Base-by-base conservation (phyloP, 2,888 invertebrate genomes). In the Plutella xylostella region DNA sequence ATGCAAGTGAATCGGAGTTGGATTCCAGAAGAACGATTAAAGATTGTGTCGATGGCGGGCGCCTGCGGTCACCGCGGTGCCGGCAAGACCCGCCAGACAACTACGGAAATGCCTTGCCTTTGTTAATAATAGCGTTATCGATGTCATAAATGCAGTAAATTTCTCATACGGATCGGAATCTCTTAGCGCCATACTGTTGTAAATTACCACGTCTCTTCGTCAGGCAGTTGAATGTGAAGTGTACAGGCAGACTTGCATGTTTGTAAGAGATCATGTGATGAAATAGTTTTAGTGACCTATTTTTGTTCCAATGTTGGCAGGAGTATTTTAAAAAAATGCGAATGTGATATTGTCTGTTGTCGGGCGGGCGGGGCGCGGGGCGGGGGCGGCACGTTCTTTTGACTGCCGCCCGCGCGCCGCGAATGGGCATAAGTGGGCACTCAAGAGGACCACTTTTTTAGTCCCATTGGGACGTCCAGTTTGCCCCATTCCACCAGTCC, bases 61-160 rank as follows among this genome's bases (percentile, higher is more conserved):
- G n/a, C n/a, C n/a, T n/a, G n/a, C n/a, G n/a, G n/a, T n/a, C n/a
- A n/a, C n/a, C n/a, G n/a, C n/a, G n/a, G n/a, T n/a, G n/a, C n/a
- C n/a, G n/a, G n/a, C n/a, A n/a, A n/a, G n/a, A n/a, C n/a, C n/a
- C n/a, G n/a, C n/a, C n/a, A n/a, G n/a, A n/a, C n/a, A n/a, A n/a
- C n/a, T 9, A 33, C 14, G 33, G 14, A 33, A 33, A 39, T 40
- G 41, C 41, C 41, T 41, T 41, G 41, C 41, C 41, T 41, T 41
- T 28, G 37, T 37, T 37, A 4, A 20, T 39, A 39, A 20, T 39
- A 39, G 25, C 22, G 22, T 39, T 39, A 39, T 39, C 17, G 7
- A 33, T 18, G 37, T 37, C 33, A 33, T 33, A 18, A 33, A 5
- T 14, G 12, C 12, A n/a, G 5, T 33, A 15, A 33, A 33, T 33